Evolutionary conservation across 2,113 vertebrate genomes (phyloP), one percentile per base, ranked within the genome.

Genomic region (Hirundichthys speculiger): DNA sequence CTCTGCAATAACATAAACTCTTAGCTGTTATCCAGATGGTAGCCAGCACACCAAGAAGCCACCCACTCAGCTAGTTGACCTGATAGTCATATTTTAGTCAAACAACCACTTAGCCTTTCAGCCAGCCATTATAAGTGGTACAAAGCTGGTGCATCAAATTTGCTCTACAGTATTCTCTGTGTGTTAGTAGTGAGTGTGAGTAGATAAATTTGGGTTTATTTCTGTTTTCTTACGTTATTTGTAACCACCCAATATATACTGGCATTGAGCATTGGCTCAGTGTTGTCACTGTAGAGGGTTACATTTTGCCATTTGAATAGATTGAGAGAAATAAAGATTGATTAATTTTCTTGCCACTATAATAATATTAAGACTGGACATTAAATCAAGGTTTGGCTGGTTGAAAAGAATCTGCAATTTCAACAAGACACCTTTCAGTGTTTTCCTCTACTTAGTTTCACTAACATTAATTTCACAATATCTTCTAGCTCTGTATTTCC

Each of bases 1-100:
- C 67, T 77, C 40, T 50, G 66, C 69, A 79, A 73, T 77, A 70
- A 75, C 69, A 79, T 71, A 73, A 83, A 82, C 78, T 67, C 51
- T 67, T 57, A 73, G 72, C 66, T 80, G 76, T 71, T 80, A 68
- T 63, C 46, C 62, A 64, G 48, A 63, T 50, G 39, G 64, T 67
- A 74, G 48, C 46, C 60, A 64, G 69, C 38, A 40, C 70, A 70
- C 64, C 69, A 69, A 81, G 60, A 59, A 45, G 64, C 47, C 42
- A 20, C 18, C 48, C 41, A 20, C 46, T 12, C 10, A 57, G 38
- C 41, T 38, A 38, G 46, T 63, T 43, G 3, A 34, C 30, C 30
- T 7, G 30, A 34, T 9, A 34, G 30, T 34, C 30, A 34, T 34
- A 34, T 34, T 34, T 6, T 34, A 10, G 30, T 34, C 30, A 34